Evolutionary conservation across 2,113 vertebrate genomes (phyloP).

Genomic region (Henicopernis longicauda): DNA sequence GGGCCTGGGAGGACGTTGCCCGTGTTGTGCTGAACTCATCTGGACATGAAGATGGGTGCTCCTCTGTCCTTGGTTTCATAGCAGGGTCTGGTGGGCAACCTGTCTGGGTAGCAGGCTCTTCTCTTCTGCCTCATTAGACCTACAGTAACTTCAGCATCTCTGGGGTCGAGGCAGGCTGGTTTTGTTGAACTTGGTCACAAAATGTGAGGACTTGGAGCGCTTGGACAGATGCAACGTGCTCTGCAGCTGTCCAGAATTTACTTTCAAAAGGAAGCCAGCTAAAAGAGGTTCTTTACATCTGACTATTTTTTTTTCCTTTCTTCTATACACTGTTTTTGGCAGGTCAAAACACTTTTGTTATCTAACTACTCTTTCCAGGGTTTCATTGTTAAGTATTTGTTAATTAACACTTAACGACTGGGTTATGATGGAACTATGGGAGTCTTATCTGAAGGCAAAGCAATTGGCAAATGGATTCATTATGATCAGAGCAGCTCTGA

Average conservation of each 20-base stretch:
- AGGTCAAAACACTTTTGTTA: background rate
- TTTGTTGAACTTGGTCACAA: background rate
- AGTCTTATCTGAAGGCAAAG: slow-evolving; percentile 37
- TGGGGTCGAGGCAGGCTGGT: accelerated
- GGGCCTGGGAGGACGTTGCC: background rate
- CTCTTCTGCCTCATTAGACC: background rate
- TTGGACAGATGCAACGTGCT: background rate
- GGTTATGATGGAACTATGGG: background rate
- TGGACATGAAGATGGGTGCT: accelerated
- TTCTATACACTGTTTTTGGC: background rate
- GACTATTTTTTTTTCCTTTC: background rate
- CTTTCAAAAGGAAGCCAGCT: background rate
- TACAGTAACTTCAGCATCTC: background rate
- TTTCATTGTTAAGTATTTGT: slow-evolving; percentile 3
- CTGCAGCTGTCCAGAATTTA: background rate
- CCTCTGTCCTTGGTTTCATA: accelerated
- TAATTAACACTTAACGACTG: slow-evolving; percentile 45
- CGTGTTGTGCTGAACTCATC: background rate
- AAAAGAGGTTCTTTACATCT: background rate
- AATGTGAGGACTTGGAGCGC: background rate
- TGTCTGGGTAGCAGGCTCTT: background rate
- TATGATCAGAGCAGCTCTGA: slow-evolving; percentile 35
- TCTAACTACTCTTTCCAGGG: background rate
- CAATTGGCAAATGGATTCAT: slow-evolving; percentile 19
- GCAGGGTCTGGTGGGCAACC: background rate